Conservation (phyloP, 2,888 invertebrate species). For the Hypercompe scribonia region DNA sequence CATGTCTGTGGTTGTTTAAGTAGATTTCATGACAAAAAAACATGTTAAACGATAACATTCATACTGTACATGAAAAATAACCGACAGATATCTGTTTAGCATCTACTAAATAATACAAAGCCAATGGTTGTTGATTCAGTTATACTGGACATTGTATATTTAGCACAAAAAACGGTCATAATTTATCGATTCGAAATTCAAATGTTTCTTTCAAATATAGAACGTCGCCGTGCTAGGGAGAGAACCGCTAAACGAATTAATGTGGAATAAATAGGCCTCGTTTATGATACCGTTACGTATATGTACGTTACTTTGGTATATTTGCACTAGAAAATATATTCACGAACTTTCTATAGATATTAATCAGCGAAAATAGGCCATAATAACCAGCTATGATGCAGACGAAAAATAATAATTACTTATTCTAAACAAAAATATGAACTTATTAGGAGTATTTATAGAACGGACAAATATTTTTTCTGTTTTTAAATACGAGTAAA, state of each 20-base stretch:
- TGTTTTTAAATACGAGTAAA: background rate
- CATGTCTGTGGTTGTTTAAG: background rate
- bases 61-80: slow-evolving; percentile 43
- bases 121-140: slow-evolving; percentile 50
- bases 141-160: slow-evolving; percentile 67
- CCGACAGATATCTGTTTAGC: slow-evolving; percentile 51
- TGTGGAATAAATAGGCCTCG: slow-evolving; percentile 36
- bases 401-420: background rate
- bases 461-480: background rate
- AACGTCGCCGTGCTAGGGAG: slow-evolving; percentile 45
- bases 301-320: slow-evolving; percentile 10
- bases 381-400: slow-evolving; percentile 7
- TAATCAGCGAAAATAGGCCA: slow-evolving; percentile 7
- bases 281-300: slow-evolving; percentile 29
- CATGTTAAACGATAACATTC: slow-evolving; percentile 25
- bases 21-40: background rate
- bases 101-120: slow-evolving; percentile 69
- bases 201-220: slow-evolving; percentile 68
- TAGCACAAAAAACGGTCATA: slow-evolving; percentile 69
- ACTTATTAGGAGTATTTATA: background rate
- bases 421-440: background rate
- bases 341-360: slow-evolving; percentile 3
- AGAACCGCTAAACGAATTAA: slow-evolving; percentile 60
- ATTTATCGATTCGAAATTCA: slow-evolving; percentile 69
- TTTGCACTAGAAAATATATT: background rate